phyloP scores from a whole-genome alignment of 1,140 invertebrate species.

The Copidosoma floridanum region DNA sequence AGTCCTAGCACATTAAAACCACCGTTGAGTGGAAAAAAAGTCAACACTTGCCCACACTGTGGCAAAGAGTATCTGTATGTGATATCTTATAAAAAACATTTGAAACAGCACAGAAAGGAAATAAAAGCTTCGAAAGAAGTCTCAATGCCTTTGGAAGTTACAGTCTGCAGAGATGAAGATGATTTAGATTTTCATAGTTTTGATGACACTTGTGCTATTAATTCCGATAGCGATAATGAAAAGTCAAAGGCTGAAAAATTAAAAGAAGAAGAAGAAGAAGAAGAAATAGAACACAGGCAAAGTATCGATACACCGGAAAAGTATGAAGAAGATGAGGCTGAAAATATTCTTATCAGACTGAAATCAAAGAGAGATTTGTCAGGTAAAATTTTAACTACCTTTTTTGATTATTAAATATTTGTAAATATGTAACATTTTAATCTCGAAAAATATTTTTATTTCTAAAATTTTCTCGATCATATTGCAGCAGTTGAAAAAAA shows the following conservation, averaged over 20 bases:
- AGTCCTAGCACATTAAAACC: slow-evolving; percentile 26
- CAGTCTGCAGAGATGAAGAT: slow-evolving; percentile 42
- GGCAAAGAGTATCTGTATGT: slow-evolving; percentile 55
- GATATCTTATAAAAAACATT: slow-evolving; percentile 52
- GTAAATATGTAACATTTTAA: not conserved
- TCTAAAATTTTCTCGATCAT: too few species aligned
- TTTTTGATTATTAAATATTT: not conserved
- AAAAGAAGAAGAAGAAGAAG: slow-evolving; percentile 10
- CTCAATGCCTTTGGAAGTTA: slow-evolving; percentile 38
- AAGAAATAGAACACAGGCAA: too few species aligned
- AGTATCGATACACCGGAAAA: too few species aligned
- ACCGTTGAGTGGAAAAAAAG: slow-evolving; percentile 48
- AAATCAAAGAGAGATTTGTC: too few species aligned
- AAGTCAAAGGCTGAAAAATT: not conserved
- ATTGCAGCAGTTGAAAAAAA: too few species aligned
- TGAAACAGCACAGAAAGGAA: slow-evolving; percentile 50
- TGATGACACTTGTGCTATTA: slow-evolving; percentile 29
- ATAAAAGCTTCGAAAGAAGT: slow-evolving; percentile 34
- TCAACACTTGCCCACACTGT: slow-evolving; percentile 53
- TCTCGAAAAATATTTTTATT: not conserved
- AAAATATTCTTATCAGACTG: too few species aligned
- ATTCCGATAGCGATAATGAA: slow-evolving; percentile 30
- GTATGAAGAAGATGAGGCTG: slow-evolving; percentile 39
- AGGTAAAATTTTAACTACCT: not conserved
- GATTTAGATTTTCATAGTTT: slow-evolving; percentile 36